Conservation (phyloP, 2,888 invertebrate species). For the Sussaba pulchella region DNA sequence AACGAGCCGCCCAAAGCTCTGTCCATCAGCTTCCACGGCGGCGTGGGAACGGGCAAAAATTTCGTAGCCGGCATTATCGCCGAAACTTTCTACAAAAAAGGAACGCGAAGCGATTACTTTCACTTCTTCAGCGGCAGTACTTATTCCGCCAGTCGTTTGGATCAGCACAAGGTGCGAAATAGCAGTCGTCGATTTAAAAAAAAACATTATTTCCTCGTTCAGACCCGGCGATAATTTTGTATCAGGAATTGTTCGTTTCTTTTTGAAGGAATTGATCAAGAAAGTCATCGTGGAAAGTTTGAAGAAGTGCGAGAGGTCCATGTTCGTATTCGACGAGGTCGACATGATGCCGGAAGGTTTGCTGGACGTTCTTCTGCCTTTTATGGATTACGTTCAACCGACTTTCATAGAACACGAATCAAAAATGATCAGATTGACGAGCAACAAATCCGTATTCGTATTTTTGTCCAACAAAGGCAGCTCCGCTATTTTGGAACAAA, state of each 20-base stretch:
- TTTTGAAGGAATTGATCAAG: constrained; percentile 43
- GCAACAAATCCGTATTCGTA: constrained; percentile 92
- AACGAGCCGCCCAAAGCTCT: constrained; percentile 91
- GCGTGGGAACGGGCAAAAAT: constrained; percentile 98
- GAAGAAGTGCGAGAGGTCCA: constrained; percentile 89
- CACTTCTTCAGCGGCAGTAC: constrained; percentile 93
- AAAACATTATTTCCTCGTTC: no score
- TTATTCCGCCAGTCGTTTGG: constrained; percentile 90
- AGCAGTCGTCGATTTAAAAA: no score
- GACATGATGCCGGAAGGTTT: constrained; percentile 95
- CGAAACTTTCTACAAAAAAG: constrained; percentile 88
- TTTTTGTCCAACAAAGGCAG: constrained; percentile 96
- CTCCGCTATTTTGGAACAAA: constrained; percentile 87
- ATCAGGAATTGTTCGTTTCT: neutral
- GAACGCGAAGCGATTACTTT: constrained; percentile 91
- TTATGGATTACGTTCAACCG: constrained; percentile 90
- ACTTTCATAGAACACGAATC: constrained; percentile 69
- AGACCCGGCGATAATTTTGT: no score
- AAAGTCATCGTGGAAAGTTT: constrained; percentile 87
- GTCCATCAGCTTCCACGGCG: constrained; percentile 97
- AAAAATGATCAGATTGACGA: constrained; percentile 84
- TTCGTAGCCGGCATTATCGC: constrained; percentile 92
- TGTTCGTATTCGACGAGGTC: constrained; percentile 99
- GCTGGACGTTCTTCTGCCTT: constrained; percentile 94
- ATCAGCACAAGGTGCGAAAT: constrained; percentile 85